Conservation (phyloP, 2,113 vertebrate species). For the Baryphthengus martii region DNA sequence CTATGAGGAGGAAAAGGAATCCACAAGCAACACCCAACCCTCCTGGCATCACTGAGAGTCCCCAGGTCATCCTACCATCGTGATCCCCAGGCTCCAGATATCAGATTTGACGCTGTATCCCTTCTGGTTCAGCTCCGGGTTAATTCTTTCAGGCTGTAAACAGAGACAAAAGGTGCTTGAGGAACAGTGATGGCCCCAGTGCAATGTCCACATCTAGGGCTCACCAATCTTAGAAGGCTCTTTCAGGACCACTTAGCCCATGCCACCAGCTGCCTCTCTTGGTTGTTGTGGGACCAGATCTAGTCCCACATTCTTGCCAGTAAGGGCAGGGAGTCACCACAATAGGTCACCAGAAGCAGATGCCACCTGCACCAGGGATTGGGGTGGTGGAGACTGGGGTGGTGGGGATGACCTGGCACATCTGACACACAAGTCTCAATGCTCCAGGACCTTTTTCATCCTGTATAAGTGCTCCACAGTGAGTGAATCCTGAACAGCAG, state of each 20-base stretch:
- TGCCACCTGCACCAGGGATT: neutral
- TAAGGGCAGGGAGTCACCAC: neutral
- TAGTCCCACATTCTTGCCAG: neutral
- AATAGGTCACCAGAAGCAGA: neutral
- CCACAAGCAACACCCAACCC: rapidly evolving
- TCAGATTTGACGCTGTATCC: constrained; percentile 97
- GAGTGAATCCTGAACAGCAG: neutral
- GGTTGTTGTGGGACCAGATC: neutral
- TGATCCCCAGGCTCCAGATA: constrained; percentile 98
- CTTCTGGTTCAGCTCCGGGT: constrained; percentile 96
- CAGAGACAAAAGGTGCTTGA: neutral
- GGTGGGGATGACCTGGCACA: neutral
- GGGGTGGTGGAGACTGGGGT: too few relatives aligned
- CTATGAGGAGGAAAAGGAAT: neutral
- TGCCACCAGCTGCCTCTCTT: neutral
- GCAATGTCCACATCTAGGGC: neutral
- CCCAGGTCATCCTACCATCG: constrained; percentile 79
- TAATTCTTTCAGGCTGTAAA: constrained; percentile 93
- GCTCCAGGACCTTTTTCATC: neutral
- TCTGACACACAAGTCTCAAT: neutral
- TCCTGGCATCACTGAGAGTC: neutral
- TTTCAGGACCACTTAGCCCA: neutral
- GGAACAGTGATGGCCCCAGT: neutral
- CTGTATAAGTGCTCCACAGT: neutral
- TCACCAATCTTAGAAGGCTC: rapidly evolving